A percentile compares a stretch with the other conserved stretches of the same genome.
Conservation (phyloP, 2,888 invertebrate species). For the Nomada goodeniana region DNA sequence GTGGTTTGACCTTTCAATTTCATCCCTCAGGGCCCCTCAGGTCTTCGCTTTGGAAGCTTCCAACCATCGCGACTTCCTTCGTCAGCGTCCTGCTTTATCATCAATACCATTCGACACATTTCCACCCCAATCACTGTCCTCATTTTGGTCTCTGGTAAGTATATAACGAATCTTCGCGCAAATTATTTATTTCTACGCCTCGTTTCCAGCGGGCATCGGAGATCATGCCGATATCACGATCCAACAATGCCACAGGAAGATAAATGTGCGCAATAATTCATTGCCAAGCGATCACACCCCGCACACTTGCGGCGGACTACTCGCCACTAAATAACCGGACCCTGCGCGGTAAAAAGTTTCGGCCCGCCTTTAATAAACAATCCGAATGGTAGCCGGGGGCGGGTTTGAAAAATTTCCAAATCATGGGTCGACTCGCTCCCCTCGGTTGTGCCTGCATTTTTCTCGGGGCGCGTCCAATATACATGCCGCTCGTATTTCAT, state of each 20-base stretch:
- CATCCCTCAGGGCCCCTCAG: conserved; percentile 19
- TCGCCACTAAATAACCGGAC: conserved; percentile 1
- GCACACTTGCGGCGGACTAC: background rate
- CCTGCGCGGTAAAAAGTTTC: background rate
- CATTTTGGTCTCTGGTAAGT: background rate
- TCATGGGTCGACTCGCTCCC: conserved; percentile 4
- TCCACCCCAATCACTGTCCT: background rate
- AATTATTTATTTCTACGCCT: too few relatives aligned
- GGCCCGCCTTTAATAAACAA: conserved; percentile 30
- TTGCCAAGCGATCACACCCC: background rate
- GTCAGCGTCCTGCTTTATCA: conserved; percentile 1
- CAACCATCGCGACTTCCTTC: conserved; percentile 5
- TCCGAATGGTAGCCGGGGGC: conserved; percentile 10
- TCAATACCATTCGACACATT: conserved; percentile 7
- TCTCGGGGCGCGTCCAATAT: conserved; percentile 31
- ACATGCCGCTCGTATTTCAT: conserved; percentile 35
- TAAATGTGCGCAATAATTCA: background rate
- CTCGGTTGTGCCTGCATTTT: conserved; percentile 23
- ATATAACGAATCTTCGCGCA: background rate
- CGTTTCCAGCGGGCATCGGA: too few relatives aligned
- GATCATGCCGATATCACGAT: too few relatives aligned
- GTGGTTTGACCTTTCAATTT: conserved; percentile 50
- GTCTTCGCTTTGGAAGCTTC: background rate
- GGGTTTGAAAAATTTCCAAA: conserved; percentile 29
- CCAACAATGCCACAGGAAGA: too few relatives aligned